Conservation (phyloP, 2,888 invertebrate genomes). For the Epinotia nisella region DNA sequence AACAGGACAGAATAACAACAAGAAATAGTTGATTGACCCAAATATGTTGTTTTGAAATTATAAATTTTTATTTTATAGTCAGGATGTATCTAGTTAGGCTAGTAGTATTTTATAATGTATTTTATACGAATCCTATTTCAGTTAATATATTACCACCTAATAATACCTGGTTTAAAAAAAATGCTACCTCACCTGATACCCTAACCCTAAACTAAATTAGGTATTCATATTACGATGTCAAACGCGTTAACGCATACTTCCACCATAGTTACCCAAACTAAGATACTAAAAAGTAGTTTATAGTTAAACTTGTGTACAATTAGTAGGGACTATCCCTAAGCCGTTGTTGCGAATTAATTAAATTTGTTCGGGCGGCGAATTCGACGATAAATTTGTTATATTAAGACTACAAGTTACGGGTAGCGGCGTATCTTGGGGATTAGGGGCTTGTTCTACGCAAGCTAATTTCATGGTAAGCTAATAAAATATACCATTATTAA, state of each 20-base stretch:
- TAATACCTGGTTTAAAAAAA: too few relatives aligned
- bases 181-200: too few relatives aligned
- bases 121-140: too few relatives aligned
- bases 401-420: conserved; percentile 29
- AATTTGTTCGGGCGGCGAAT: conserved; percentile 36
- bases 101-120: too few relatives aligned
- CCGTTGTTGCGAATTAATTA: conserved; percentile 41
- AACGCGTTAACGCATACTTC: neutral
- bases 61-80: too few relatives aligned
- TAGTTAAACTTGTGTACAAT: conserved; percentile 26
- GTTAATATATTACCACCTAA: too few relatives aligned
- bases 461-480: neutral
- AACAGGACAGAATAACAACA: too few relatives aligned
- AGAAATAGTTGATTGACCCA: too few relatives aligned
- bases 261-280: conserved; percentile 12
- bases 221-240: neutral
- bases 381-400: conserved; percentile 34
- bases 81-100: too few relatives aligned
- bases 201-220: too few relatives aligned
- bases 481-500: neutral
- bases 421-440: conserved; percentile 2
- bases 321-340: conserved; percentile 29
- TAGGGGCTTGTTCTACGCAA: conserved; percentile 1
- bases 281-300: conserved; percentile 23
- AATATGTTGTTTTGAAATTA: too few relatives aligned